Conservation (phyloP, 2,888 invertebrate genomes). For the Erebia ligea region DNA sequence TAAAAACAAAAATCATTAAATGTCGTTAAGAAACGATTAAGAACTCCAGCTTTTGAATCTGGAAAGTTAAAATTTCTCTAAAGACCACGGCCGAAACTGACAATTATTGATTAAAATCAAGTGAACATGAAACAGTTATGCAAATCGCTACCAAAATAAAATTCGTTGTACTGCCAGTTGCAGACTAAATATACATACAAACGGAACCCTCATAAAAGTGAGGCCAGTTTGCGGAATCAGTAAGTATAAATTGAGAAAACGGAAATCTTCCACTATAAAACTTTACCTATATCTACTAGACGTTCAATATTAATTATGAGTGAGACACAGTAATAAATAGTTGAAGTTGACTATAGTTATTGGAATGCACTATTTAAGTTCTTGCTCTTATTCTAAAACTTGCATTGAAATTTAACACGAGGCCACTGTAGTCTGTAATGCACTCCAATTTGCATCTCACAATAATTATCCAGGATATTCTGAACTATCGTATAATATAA, state of each 20-base stretch:
- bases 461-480: too few species aligned
- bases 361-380: too few species aligned
- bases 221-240: neutral
- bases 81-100: neutral
- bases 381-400: too few species aligned
- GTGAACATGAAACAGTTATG: conserved; percentile 70
- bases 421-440: too few species aligned
- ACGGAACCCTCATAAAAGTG: neutral
- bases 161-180: conserved; percentile 72
- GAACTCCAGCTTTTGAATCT: neutral
- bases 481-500: too few species aligned
- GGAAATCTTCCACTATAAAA: neutral
- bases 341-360: too few species aligned
- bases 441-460: too few species aligned
- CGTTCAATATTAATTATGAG: too few species aligned
- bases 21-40: neutral
- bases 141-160: conserved; percentile 79
- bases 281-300: neutral
- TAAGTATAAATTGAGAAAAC: neutral
- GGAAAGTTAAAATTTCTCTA: neutral
- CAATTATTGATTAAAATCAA: conserved; percentile 17
- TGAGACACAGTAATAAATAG: too few species aligned
- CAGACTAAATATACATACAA: neutral
- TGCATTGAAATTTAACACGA: too few species aligned
- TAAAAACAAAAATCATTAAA: too few species aligned